Evolutionary conservation across 2,113 vertebrate genomes (phyloP).

Genomic region (Psittacula cyanocephala): DNA sequence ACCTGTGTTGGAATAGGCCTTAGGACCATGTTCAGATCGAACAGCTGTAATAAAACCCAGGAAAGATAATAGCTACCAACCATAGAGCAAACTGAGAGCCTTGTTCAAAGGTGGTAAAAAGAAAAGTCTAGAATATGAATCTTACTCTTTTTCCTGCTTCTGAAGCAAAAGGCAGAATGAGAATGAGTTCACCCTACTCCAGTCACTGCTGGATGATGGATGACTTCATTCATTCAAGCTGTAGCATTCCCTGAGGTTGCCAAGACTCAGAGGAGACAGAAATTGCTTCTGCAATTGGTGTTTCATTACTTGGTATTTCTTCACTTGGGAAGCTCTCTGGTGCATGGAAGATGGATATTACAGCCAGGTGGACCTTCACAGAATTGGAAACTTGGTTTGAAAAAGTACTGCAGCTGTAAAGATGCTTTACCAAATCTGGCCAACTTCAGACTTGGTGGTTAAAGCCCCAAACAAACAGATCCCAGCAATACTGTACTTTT

Average conservation of each 20-base stretch:
- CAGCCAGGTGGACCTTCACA: background rate
- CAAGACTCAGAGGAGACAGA: background rate
- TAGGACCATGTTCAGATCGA: background rate
- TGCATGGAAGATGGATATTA: background rate
- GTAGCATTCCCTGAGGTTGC: background rate
- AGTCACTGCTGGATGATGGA: background rate
- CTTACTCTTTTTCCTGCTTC: background rate
- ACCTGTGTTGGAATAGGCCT: background rate
- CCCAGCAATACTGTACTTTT: background rate
- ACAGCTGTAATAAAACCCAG: background rate
- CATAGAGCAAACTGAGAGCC: background rate
- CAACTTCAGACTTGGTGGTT: background rate
- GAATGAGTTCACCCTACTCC: background rate
- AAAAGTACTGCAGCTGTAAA: background rate
- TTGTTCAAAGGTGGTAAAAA: background rate
- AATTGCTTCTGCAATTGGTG: background rate
- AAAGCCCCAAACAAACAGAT: background rate
- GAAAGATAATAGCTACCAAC: background rate
- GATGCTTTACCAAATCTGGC: background rate
- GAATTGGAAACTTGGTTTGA: background rate
- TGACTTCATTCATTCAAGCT: slow-evolving; percentile 19
- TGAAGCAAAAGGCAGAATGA: background rate
- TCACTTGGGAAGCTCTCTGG: background rate
- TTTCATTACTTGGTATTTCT: background rate
- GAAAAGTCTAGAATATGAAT: background rate